Conservation (phyloP, 2,113 vertebrate genomes). For the Gobio gobio region DNA sequence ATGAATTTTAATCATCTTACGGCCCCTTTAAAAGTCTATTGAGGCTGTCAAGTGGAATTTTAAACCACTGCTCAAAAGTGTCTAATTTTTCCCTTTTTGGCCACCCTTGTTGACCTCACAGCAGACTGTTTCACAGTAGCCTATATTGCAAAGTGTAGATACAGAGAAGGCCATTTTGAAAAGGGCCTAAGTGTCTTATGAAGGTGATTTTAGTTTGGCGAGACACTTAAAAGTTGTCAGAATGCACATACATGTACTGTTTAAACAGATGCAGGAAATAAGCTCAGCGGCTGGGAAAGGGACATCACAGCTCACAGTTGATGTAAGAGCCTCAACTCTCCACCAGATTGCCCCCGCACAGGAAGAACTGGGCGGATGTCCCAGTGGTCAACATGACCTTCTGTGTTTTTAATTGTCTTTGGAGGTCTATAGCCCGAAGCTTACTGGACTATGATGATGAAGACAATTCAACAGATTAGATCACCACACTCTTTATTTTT, state of each 20-base stretch:
- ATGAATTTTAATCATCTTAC: too few species aligned
- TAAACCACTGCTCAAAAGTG: too few species aligned
- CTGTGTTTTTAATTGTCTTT: constrained; percentile 17
- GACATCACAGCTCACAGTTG: constrained; percentile 44
- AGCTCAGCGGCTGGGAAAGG: constrained; percentile 39
- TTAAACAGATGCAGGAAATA: constrained; percentile 43
- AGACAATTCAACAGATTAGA: neutral
- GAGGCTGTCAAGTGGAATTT: too few species aligned
- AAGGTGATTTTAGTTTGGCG: neutral
- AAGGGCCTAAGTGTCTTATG: neutral
- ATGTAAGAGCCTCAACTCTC: constrained; percentile 24
- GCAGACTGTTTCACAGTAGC: neutral
- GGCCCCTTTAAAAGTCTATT: too few species aligned
- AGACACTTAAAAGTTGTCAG: neutral
- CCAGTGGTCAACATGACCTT: constrained; percentile 2
- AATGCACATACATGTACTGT: neutral
- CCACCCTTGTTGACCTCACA: neutral
- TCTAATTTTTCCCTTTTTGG: neutral
- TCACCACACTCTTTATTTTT: neutral
- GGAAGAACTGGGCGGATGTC: constrained; percentile 49
- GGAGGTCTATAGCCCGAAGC: neutral
- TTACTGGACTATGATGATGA: neutral
- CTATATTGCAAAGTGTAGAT: neutral
- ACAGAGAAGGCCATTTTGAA: neutral
- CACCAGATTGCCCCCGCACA: constrained; percentile 45